Base-by-base conservation (phyloP, 2,113 vertebrate genomes). In the Pelecanoides urinatrix region DNA sequence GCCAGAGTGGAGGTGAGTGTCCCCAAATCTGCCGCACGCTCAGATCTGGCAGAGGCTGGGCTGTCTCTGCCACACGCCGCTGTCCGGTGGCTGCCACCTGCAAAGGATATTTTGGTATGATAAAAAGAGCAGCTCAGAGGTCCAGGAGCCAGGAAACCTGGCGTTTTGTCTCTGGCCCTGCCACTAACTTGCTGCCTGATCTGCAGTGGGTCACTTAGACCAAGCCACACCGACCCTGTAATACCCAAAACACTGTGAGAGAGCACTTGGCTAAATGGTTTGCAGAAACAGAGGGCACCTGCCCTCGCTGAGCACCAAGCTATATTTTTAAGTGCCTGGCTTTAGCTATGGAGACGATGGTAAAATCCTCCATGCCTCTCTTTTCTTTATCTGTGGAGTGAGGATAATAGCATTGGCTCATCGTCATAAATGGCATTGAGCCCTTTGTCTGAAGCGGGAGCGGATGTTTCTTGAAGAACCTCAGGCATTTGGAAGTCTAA, bases 191-290 rank as follows among this genome's bases (percentile, higher is more conserved):
- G 47, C 42, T 76, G 36, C 50, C 29, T 68, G 53, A 23, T 67
- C 22, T 47, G 34, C 2, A 1, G 8, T 27, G 42, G 52, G 62
- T 53, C 50, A 30, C 47, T 72, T 26, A 34, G 32, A 75, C 44
- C 44, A 63, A 59, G 34, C 34, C 45, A 36, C 19, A 27, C 30
- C 2, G 7, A 25, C 14, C 10, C 17, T 40, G 16, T 13, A 25
- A 42, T 20, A 13, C 50, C 84, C 80, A 42, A 75, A 72, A 52
- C 1, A 1, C 55, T 0, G 0, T 10, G 30, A 32, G 22, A 6
- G 7, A 66, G 63, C 71, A 11, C 34, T 66, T 74, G 65, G 65
- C 18, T 78, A 34, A 71, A 34, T 3, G 42, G 14, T 68, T 49
- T 80, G 25, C 44, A 88, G 70, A 49, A 66, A 38, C 7, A 18